These are phyloP conservation scores for Rhynchonycteris naso DNA, from an alignment of 2,797 vertebrate species.

Conservation along the genomic window DNA sequence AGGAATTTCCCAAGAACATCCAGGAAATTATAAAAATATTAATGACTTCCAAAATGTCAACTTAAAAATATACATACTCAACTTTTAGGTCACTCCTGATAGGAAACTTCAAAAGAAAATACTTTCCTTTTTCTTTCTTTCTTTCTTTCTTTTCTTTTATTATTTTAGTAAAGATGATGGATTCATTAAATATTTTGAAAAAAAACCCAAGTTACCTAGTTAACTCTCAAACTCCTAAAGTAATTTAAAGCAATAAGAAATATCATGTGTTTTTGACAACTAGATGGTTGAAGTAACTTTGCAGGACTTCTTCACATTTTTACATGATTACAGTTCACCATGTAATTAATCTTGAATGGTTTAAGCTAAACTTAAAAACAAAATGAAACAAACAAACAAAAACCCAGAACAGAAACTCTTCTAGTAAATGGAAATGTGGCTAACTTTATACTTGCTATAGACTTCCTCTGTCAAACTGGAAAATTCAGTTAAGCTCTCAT, in stretches of 20 bases:
- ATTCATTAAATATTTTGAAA: conserved; percentile 62
- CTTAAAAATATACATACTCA: conserved; percentile 48
- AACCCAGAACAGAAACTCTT: neutral
- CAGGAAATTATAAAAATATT: conserved; percentile 84
- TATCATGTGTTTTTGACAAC: conserved; percentile 25
- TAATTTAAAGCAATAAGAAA: conserved; percentile 50
- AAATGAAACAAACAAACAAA: neutral
- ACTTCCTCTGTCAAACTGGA: neutral
- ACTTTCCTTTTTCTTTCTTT: neutral
- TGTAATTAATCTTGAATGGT: neutral
- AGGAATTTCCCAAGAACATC: conserved; percentile 83
- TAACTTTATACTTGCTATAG: neutral
- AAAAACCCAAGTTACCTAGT: neutral
- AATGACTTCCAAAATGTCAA: conserved; percentile 78
- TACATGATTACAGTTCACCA: conserved; percentile 15
- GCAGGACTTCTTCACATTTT: conserved; percentile 1
- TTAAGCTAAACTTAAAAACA: conserved; percentile 14
- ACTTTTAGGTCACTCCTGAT: conserved; percentile 60
- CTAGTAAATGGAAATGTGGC: neutral
- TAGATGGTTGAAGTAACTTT: conserved; percentile 43
- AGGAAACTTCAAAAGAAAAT: conserved; percentile 67
- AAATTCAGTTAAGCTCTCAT: neutral
- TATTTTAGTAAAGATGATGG: conserved; percentile 33
- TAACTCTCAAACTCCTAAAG: conserved; percentile 42
- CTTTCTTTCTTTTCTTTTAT: neutral